Evolutionary conservation across 2,113 vertebrate genomes (phyloP).

Genomic region (Girardinichthys multiradiatus): DNA sequence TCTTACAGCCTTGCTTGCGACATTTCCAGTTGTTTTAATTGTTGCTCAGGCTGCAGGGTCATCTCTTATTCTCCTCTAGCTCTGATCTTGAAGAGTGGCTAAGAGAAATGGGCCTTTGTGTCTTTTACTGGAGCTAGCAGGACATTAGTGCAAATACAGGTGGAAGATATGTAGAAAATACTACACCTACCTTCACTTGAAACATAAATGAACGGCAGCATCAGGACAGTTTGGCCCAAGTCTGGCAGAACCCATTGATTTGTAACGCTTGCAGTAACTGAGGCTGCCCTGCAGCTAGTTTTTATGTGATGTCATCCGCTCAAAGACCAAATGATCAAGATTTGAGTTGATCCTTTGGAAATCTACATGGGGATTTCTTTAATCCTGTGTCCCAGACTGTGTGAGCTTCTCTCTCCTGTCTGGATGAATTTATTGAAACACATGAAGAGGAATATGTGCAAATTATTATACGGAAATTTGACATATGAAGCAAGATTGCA

Average conservation of each 20-base stretch:
- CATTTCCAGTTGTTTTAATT: no score
- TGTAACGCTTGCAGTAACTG: constrained; percentile 4
- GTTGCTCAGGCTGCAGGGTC: no score
- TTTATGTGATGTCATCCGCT: not conserved
- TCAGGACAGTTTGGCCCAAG: not conserved
- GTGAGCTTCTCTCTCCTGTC: not conserved
- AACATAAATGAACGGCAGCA: not conserved
- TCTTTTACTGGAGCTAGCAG: no score
- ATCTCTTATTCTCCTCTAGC: no score
- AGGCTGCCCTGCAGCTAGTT: not conserved
- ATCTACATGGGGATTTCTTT: constrained; percentile 40
- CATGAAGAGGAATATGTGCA: not conserved
- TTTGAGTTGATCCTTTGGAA: constrained; percentile 41
- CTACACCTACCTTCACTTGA: no score
- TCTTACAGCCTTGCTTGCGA: no score
- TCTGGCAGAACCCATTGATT: not conserved
- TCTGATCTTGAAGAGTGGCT: no score
- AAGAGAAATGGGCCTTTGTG: no score
- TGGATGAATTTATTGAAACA: no score
- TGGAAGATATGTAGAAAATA: no score
- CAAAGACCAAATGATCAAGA: constrained; percentile 50
- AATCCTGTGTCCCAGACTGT: constrained; percentile 21
- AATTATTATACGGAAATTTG: not conserved
- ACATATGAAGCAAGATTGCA: no score
- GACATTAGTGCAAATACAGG: no score